Percentiles rank a stretch among this genome's conserved stretches.
phyloP scores from a whole-genome alignment of 2,888 invertebrate genomes.

The Orthosia cruda region DNA sequence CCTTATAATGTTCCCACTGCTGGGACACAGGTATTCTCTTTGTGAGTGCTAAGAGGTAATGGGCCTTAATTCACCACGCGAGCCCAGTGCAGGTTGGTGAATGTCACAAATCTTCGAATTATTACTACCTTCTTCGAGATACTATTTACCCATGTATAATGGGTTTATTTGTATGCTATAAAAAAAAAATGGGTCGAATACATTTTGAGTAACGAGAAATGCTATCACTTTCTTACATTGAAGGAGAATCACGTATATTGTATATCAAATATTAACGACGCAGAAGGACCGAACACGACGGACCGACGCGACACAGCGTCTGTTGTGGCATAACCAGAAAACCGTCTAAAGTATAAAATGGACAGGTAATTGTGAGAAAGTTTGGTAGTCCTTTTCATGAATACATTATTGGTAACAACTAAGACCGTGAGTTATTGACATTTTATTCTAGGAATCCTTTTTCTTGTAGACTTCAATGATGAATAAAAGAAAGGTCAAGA shows the following conservation, averaged over 20 bases:
- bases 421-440: not conserved
- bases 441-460: too few relatives aligned
- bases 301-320: not conserved
- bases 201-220: constrained; percentile 1
- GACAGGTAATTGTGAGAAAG: not conserved
- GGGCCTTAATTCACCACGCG: too few relatives aligned
- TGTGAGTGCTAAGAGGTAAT: too few relatives aligned
- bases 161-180: too few relatives aligned
- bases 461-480: too few relatives aligned
- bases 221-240: constrained; percentile 44
- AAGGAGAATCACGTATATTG: constrained; percentile 55
- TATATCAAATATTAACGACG: constrained; percentile 61
- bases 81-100: too few relatives aligned
- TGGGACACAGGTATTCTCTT: too few relatives aligned
- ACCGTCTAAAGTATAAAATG: not conserved
- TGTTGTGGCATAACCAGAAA: constrained; percentile 14
- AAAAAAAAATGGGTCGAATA: not conserved
- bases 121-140: too few relatives aligned
- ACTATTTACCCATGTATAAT: too few relatives aligned
- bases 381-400: not conserved
- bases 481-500: too few relatives aligned
- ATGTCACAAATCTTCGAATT: too few relatives aligned
- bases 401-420: not conserved
- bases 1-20: too few relatives aligned
- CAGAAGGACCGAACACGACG: constrained; percentile 26